phyloP scores from a whole-genome alignment of 2,113 vertebrate species.

The Cygnus buccinator region DNA sequence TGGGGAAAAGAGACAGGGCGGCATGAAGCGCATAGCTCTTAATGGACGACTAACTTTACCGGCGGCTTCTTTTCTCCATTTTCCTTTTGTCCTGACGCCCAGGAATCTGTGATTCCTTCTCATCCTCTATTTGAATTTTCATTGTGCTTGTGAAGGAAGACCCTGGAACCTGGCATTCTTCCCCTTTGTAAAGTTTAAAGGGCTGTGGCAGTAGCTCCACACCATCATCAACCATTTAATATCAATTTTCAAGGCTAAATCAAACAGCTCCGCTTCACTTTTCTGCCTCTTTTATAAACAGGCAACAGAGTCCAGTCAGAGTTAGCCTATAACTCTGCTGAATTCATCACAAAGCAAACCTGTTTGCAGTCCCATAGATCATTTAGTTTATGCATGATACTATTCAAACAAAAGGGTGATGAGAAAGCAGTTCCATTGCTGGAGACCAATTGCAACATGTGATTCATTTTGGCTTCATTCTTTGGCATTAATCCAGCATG shows the following conservation, averaged over 20 bases:
- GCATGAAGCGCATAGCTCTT: background rate
- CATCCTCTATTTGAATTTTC: background rate
- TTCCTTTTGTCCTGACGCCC: constrained; percentile 50
- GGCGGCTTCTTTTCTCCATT: constrained; percentile 35
- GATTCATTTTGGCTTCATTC: background rate
- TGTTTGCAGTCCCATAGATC: background rate
- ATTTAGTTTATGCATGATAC: constrained; percentile 45
- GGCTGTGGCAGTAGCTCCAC: background rate
- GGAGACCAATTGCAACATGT: background rate
- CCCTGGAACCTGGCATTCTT: background rate
- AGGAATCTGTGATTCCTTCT: background rate
- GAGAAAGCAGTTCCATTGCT: constrained; percentile 46
- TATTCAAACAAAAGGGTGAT: constrained; percentile 52
- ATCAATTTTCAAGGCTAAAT: background rate
- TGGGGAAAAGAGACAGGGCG: background rate
- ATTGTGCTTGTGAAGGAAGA: background rate
- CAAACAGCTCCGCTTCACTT: background rate
- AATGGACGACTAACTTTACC: background rate
- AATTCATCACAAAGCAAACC: constrained; percentile 29
- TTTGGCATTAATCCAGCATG: constrained; percentile 19
- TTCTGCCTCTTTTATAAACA: background rate
- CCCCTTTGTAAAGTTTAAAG: background rate
- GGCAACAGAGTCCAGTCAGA: background rate
- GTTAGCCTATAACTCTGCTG: background rate
- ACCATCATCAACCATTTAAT: background rate